Base-by-base conservation (phyloP, 2,888 invertebrate species). In the Mythimna albipuncta region DNA sequence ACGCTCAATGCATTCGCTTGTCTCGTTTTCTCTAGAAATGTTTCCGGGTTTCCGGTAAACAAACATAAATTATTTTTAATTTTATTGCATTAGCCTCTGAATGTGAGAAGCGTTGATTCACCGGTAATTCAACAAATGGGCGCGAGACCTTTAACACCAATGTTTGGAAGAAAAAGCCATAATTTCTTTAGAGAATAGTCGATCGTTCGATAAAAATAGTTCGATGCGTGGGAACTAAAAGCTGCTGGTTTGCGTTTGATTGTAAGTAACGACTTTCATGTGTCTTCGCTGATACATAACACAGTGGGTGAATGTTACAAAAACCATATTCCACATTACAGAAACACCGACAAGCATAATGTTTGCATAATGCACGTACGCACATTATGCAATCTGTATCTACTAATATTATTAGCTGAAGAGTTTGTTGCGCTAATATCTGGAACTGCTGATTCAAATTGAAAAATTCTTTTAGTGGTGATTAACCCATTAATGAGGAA, bases 311-410 rank as follows among this genome's bases (percentile, higher is more conserved):
- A 69, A 58, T 58, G 71, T 69, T 55, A 78, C 64, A 77, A 73
- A 67, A 74, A 72, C 69, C 65, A 65, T 66, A 80, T n/a, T 57
- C 35, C n/a, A 77, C 64, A 63, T 64, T 64, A 66, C 41, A 72
- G 38, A 19, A 63, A 44, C 47, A 54, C 21, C 44, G 64, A 69
- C 26, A 57, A 65, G 47, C 26, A 61, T 32, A 52, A 69, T 63
- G 47, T 67, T 79, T 84, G 70, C 67, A 69, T 73, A 71, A 81
- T 55, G 26, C 32, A 62, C 69, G 62, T 61, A 68, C 55, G 13
- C 61, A 61, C 26, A 35, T 81, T 75, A 70, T 73, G 55, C 2
- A 52, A 52, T 52, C 16, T n/a, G 6, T 47, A 38, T 38, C 38
- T 9, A 47, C 6, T 16, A 47, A 47, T 47, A 47, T 47, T 47